phyloP scores from a whole-genome alignment of 2,797 vertebrate genomes.

The Chelon auratus region DNA sequence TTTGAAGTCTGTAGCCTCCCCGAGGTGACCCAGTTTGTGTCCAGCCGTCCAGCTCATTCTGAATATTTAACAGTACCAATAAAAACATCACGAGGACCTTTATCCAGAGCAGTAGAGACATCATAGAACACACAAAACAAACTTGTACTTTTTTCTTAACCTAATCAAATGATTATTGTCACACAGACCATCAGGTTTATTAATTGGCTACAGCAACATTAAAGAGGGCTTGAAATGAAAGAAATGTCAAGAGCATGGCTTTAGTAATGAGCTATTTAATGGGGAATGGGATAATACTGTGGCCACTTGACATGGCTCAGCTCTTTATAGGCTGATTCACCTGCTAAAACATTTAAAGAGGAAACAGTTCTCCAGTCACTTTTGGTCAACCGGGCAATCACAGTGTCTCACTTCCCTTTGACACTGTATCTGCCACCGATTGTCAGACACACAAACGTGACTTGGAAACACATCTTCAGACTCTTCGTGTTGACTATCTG shows the following conservation, averaged over 20 bases:
- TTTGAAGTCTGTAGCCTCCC: conserved; percentile 32
- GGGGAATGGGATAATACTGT: neutral
- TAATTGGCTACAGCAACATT: neutral
- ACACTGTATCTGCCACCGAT: conserved; percentile 18
- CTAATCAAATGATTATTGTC: neutral
- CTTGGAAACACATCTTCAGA: conserved; percentile 10
- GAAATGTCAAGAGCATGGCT: conserved; percentile 7
- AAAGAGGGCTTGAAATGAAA: neutral
- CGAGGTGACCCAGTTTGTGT: conserved; percentile 33
- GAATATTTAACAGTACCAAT: conserved; percentile 1
- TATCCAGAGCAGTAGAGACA: conserved; percentile 12
- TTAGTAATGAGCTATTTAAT: conserved; percentile 12
- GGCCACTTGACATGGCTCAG: neutral
- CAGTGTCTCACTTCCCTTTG: neutral
- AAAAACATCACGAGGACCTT: conserved; percentile 13
- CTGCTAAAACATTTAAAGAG: conserved; percentile 3
- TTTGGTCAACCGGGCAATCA: conserved; percentile 9
- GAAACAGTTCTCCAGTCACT: conserved; percentile 1
- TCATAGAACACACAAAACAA: conserved; percentile 1
- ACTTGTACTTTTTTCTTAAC: neutral
- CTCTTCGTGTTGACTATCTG: neutral
- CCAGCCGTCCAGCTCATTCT: conserved; percentile 33
- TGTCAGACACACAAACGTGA: neutral
- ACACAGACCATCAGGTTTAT: neutral
- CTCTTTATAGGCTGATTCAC: conserved; percentile 12